Evolutionary conservation across 2,888 invertebrate species (phyloP), one percentile per base, ranked within the genome.

Genomic region (Drosophila phalerata): DNA sequence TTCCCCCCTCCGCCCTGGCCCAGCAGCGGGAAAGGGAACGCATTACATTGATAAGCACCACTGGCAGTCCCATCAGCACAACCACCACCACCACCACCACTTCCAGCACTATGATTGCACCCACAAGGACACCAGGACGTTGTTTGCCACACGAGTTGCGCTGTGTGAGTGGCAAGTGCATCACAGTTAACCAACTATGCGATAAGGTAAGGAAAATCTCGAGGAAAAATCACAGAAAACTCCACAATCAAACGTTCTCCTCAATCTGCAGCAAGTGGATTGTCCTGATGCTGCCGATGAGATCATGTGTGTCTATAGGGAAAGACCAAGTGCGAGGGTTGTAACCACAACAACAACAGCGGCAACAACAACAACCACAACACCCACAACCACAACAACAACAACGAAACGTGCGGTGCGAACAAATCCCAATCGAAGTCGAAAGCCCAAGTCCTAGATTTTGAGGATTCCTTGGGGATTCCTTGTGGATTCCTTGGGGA

Each of bases 221-320:
- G 5, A 34, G 5, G 11, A 17, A 25, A 13, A 4, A 13, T 2
- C 13, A 8, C 3, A 8, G n/a, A 30, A 25, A 30, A 37, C n/a
- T n/a, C 6, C 8, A 6, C n/a, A 34, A 5, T 34, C 1, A 13
- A 34, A 13, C 2, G 2, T 22, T 8, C 15, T n/a, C 11, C 32
- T 37, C 17, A n/a, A 37, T 11, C 74, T 74, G 9, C 49, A 92
- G 92, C 85, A 83, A 77, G 80, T 90, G 52, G 95, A 95, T 91
- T 95, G 95, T 84, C 92, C 94, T 1, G 95, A 95, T 89, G 95
- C 94, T 48, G 94, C 95, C 2, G 95, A 95, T 72, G 95, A 95
- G 79, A 93, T 94, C 66, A 94, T 94, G 91, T 95, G 95, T 83
- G 94, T 93, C 85, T 94, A 94, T 90, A 94, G 93, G 91, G 91